Evolutionary conservation across 1,140 invertebrate species (phyloP).

Genomic region (Palaemon carinicauda): DNA sequence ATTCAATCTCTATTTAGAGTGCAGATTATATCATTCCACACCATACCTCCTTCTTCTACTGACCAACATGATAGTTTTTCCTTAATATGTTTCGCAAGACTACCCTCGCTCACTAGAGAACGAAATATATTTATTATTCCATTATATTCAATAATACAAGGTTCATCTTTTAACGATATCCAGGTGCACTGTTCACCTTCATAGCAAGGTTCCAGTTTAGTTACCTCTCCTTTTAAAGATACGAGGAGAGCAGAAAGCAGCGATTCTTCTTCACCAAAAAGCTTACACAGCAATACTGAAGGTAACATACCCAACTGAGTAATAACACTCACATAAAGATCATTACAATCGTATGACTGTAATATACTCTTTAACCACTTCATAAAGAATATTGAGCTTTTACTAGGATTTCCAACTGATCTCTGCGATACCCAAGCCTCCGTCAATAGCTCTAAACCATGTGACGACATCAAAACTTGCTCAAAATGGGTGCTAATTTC

Average conservation of each 20-base stretch:
- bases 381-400: too few relatives aligned
- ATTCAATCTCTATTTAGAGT: not conserved
- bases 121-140: conserved; percentile 6
- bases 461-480: not conserved
- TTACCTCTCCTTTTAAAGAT: conserved; percentile 13
- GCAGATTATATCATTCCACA: conserved; percentile 19
- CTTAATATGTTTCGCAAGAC: not conserved
- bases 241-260: not conserved
- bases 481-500: not conserved
- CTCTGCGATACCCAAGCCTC: too few relatives aligned
- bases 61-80: not conserved
- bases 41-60: not conserved
- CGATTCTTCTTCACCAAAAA: not conserved
- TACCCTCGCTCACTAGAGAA: not conserved
- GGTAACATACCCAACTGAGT: not conserved
- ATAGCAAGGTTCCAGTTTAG: conserved; percentile 3
- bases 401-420: too few relatives aligned
- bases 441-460: too few relatives aligned
- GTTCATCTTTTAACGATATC: not conserved
- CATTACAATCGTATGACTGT: not conserved
- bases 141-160: not conserved
- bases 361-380: conserved; percentile 4
- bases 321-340: not conserved
- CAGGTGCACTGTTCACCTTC: not conserved
- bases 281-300: not conserved